phyloP scores from a whole-genome alignment of 1,140 invertebrate genomes.

The Danaus plexippus region DNA sequence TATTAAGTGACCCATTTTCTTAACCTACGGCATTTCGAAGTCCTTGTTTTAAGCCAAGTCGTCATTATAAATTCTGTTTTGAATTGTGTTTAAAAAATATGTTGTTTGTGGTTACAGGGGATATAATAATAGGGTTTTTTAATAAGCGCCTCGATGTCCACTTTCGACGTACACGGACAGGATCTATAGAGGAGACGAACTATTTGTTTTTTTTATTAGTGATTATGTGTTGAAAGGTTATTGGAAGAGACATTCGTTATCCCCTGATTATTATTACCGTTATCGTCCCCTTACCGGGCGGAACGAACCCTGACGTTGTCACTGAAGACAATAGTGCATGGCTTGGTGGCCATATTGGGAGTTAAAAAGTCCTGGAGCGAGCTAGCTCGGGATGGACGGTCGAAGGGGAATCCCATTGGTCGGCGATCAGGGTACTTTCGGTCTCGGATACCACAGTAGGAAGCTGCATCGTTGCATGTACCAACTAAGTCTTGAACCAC shows the following conservation, averaged over 20 bases:
- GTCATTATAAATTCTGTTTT: neutral
- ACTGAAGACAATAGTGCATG: constrained; percentile 78
- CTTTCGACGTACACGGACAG: constrained; percentile 12
- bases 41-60: constrained; percentile 29
- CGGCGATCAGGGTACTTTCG: constrained; percentile 80
- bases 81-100: constrained; percentile 21
- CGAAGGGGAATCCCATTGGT: constrained; percentile 86
- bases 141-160: constrained; percentile 33
- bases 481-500: constrained; percentile 72
- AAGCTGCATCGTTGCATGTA: constrained; percentile 78
- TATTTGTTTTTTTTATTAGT: too few species aligned
- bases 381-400: constrained; percentile 71
- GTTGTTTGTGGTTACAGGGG: constrained; percentile 29
- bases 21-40: constrained; percentile 24
- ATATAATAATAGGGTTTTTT: constrained; percentile 41
- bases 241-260: too few species aligned
- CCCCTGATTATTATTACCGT: too few species aligned
- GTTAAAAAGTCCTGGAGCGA: constrained; percentile 76
- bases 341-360: constrained; percentile 77
- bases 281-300: too few species aligned
- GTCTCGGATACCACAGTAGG: constrained; percentile 83
- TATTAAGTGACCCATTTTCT: constrained; percentile 34
- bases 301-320: constrained; percentile 31
- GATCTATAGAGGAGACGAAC: constrained; percentile 2
- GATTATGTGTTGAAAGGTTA: too few species aligned